Evolutionary conservation across 1,140 invertebrate genomes (phyloP).

Genomic region (Liolophura sinensis): DNA sequence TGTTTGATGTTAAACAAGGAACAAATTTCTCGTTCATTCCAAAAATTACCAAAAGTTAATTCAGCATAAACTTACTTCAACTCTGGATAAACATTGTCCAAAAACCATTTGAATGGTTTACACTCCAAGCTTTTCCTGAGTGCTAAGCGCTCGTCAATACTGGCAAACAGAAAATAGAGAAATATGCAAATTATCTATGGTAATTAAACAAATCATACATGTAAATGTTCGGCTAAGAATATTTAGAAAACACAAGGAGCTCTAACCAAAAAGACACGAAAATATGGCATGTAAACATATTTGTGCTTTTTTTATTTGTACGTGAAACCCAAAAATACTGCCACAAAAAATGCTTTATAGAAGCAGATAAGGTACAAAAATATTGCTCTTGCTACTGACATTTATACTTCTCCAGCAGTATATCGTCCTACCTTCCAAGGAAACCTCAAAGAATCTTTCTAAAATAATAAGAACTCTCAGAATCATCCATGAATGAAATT

Average conservation of each 20-base stretch:
- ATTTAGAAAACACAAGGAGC: background rate
- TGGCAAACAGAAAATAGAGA: constrained; percentile 34
- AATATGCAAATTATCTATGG: background rate
- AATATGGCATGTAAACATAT: too few relatives aligned
- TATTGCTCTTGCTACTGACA: too few relatives aligned
- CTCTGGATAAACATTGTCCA: constrained; percentile 87
- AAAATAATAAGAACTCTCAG: too few relatives aligned
- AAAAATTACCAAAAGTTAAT: background rate
- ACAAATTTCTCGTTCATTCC: background rate
- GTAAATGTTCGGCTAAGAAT: background rate
- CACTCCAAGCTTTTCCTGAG: constrained; percentile 75
- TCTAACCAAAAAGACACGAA: background rate
- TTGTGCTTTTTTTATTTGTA: too few relatives aligned
- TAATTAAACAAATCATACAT: background rate
- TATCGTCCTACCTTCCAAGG: too few relatives aligned
- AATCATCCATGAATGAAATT: too few relatives aligned
- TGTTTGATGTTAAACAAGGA: too few relatives aligned
- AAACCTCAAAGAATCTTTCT: too few relatives aligned
- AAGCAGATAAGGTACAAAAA: too few relatives aligned
- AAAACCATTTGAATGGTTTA: constrained; percentile 96
- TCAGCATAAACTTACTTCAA: constrained; percentile 50
- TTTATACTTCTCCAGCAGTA: too few relatives aligned
- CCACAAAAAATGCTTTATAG: too few relatives aligned
- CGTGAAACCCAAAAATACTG: too few relatives aligned
- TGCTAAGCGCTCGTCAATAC: constrained; percentile 56